Evolutionary conservation across 2,888 invertebrate genomes (phyloP), one percentile per base, ranked within the genome.

Genomic region (Stegophylla sp.): DNA sequence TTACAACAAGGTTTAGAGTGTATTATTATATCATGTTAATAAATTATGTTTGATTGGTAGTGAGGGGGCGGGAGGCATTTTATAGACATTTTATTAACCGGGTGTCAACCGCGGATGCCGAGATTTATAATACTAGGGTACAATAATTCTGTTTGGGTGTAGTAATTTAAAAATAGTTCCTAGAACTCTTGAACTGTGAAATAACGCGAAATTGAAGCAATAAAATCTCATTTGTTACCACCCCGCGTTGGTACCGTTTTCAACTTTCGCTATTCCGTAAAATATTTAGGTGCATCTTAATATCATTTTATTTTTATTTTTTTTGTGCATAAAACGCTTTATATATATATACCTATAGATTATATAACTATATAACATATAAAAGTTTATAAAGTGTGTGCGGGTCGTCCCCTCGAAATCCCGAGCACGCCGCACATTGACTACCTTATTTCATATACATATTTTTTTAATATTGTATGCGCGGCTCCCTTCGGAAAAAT

Each of bases 231-330:
- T 72, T 56, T 20, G 15, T 45, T n/a, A 56, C n/a, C 73, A 7
- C 10, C n/a, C n/a, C n/a, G n/a, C n/a, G n/a, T n/a, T n/a, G 26
- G 45, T 12, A 45, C 26, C 28, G 28, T 48, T 59, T 59, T 59
- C 1, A 26, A 59, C 43, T 73, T 28, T 45, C 28, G 45, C 61
- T 63, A 34, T 61, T 48, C 43, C 67, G 23, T 41, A 23, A 53
- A 53, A 71, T 71, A 71, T 53, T 71, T 53, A 41, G 71, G 53
- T 41, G 71, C 23, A 23, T 71, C 48, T 69, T 48, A n/a, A n/a
- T n/a, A n/a, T n/a, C n/a, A n/a, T n/a, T n/a, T n/a, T n/a, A n/a
- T 34, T 48, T 48, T 69, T 48, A 48, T 53, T 69, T 69, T 69
- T 51, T 51, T 69, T 48, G 20, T 17, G 56, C 72, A 66, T 66